A percentile compares a stretch with the other conserved stretches of the same genome.
These are phyloP conservation scores for Sialis lutaria DNA, from an alignment of 2,888 invertebrate species.

Conservation along the genomic window DNA sequence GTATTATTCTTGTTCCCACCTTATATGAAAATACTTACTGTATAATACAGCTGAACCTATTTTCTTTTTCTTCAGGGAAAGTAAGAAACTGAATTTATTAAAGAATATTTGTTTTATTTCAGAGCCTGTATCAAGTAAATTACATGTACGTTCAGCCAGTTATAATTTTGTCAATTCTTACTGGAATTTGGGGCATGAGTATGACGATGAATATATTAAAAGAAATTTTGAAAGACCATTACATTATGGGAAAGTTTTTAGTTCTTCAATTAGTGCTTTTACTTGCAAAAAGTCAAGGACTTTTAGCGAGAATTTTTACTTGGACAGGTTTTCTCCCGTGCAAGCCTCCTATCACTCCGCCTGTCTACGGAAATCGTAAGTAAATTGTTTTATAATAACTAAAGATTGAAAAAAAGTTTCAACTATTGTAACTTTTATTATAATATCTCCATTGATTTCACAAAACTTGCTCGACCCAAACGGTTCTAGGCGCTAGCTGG, in stretches of 20 bases:
- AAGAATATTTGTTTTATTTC: constrained; percentile 14
- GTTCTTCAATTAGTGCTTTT: constrained; percentile 46
- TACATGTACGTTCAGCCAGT: constrained; percentile 47
- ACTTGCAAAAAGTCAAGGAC: constrained; percentile 48
- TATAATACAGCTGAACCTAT: too few species aligned
- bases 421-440: too few species aligned
- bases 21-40: neutral
- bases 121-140: constrained; percentile 37
- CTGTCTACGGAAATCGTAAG: constrained; percentile 49
- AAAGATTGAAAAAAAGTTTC: too few species aligned
- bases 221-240: constrained; percentile 23
- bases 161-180: constrained; percentile 42
- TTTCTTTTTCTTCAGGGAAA: too few species aligned
- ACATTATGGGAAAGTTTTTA: constrained; percentile 31
- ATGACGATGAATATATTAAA: constrained; percentile 40
- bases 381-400: too few species aligned
- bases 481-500: too few species aligned
- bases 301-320: constrained; percentile 36
- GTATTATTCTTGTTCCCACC: neutral
- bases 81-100: neutral
- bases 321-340: constrained; percentile 40
- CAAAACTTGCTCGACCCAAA: too few species aligned
- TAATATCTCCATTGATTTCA: too few species aligned
- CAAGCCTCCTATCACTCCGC: constrained; percentile 42
- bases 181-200: constrained; percentile 50